Base-by-base conservation (phyloP, 2,797 vertebrate genomes). In the Rhinophrynus dorsalis region DNA sequence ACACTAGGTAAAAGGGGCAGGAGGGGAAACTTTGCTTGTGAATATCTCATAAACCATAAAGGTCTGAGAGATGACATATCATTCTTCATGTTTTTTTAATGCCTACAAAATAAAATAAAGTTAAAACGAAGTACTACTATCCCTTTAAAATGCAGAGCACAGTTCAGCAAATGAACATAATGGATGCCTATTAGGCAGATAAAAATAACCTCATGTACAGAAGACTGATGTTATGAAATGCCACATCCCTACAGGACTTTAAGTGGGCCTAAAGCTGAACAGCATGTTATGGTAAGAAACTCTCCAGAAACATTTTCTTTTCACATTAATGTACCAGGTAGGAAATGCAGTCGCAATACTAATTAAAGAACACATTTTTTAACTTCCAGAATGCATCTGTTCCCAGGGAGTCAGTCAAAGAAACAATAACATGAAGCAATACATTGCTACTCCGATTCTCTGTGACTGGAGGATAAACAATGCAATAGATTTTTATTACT, bases 141-240 rank as follows among this genome's bases (percentile, higher is more conserved):
- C 29, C 5, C 38, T 4, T 4, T 17, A 42, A 4, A 47, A 4
- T 23, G 8, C 1, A 6, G 2, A 11, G 20, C 44, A 47, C 15
- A 47, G 18, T 47, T 51, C 24, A 27, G 20, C 47, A 29, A 13
- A 23, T 2, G 9, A 26, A 12, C 13, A 17, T 29, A 29, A 29
- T 51, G 47, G 24, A 51, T 29, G 17, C 1, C 20, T 24, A 11
- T 48, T 48, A 48, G 45, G 9, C 1, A 23, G 21, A 48, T 48
- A 47, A 47, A 47, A 47, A 47, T 47, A 47, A 23, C 23, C 20
- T 27, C 12, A 13, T 27, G 47, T 51, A 12, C 15, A 29, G 24
- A n/a, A 51, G 47, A 51, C 47, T 51, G 24, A 51, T 51, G 47
- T 51, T 23, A 24, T 51, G 24, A 51, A 51, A 12, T 24, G 29